Percentiles rank a stretch among this genome's conserved stretches.
phyloP scores from a whole-genome alignment of 2,797 vertebrate species.

The Carduelis carduelis region DNA sequence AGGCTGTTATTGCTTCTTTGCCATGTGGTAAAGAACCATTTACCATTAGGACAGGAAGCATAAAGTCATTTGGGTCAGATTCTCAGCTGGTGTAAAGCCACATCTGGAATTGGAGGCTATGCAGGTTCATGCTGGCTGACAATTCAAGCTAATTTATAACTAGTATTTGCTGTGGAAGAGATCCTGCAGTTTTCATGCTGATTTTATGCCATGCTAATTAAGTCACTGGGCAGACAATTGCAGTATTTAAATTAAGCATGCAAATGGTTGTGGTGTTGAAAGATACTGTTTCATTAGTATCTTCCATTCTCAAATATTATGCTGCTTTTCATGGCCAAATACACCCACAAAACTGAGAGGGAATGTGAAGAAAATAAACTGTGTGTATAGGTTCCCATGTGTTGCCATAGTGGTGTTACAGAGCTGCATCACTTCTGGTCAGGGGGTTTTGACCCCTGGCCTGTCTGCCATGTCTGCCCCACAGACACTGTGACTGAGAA shows the following conservation, averaged over 20 bases:
- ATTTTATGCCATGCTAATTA: conserved; percentile 47
- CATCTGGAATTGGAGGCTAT: neutral
- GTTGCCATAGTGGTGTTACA: neutral
- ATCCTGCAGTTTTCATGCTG: conserved; percentile 30
- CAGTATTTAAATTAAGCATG: conserved; percentile 57
- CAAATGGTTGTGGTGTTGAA: conserved; percentile 58
- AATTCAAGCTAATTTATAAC: neutral
- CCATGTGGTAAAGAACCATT: neutral
- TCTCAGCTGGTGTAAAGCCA: neutral
- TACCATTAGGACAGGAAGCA: neutral
- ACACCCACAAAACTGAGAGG: neutral
- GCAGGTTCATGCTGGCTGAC: neutral
- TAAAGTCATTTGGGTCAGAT: neutral
- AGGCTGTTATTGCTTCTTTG: conserved; percentile 13
- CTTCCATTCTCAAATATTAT: conserved; percentile 28
- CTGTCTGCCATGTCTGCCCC: neutral
- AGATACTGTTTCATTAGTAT: conserved; percentile 40
- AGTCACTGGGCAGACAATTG: conserved; percentile 36
- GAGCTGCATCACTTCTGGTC: neutral
- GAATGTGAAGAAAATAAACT: neutral
- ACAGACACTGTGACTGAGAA: neutral
- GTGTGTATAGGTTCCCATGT: neutral
- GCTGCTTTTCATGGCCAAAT: neutral
- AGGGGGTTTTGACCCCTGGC: neutral
- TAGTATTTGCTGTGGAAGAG: neutral